Evolutionary conservation across 2,797 vertebrate species (phyloP), one percentile per base, ranked within the genome.

Genomic region (Loriculus beryllinus): DNA sequence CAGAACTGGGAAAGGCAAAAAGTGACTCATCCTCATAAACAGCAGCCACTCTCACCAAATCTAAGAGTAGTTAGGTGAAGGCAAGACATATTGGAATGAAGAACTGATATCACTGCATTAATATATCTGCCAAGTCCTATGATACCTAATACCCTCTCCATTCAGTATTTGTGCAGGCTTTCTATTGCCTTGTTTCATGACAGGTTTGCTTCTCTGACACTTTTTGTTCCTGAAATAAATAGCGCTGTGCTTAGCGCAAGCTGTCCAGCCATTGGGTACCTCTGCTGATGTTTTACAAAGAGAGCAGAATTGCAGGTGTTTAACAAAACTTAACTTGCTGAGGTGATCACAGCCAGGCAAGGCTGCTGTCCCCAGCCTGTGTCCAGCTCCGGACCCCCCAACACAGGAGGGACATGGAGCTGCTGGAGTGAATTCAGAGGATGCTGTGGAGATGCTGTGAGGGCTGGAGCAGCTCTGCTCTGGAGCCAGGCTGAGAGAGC

Each of bases 221-320:
- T 45, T 92, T 60, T 63, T 93, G 40, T 82, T 93, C 78, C 75
- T 80, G 56, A 95, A 87, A 91, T 81, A 86, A 85, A 82, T 47
- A 76, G 33, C 39, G 43, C 71, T 70, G 63, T 51, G 60, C 51
- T 52, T 59, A n/a, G 47, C 25, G 48, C 84, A 94, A 77, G 52
- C 43, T 87, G 59, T 12, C 67, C 35, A 35, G 77, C 45, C 17
- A 5, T 28, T 15, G 20, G 37, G 23, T 26, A 69, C 54, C 17
- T 79, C 65, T 64, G 33, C 5, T 33, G 20, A 31, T 48, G 37
- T 77, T 63, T 79, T 45, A 88, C 3, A 5, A 43, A n/a, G 7
- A 40, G 18, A 63, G 37, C 11, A 80, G 84, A 77, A 91, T 4
- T 69, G 31, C 35, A 93, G 37, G 29, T 60, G 71, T 80, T 2